Conservation (phyloP, 2,797 vertebrate species). For the Rousettus madagascariensis region DNA sequence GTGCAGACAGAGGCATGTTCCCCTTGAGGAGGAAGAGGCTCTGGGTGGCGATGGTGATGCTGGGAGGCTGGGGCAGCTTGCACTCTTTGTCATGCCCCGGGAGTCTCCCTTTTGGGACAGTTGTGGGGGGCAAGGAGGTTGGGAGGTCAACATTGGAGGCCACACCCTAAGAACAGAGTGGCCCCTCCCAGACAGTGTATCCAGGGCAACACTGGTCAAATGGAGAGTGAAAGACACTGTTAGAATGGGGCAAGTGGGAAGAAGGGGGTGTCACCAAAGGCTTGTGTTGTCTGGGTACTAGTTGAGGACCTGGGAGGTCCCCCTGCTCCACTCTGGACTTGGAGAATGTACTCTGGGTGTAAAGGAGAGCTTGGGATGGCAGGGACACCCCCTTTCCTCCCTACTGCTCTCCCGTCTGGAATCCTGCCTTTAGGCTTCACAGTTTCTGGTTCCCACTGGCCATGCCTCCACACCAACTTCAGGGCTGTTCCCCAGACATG, state of each 20-base stretch:
- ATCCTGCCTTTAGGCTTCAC: not conserved
- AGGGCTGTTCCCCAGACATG: not conserved
- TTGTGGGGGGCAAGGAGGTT: not conserved
- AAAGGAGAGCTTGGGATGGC: not conserved
- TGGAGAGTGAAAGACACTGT: not conserved
- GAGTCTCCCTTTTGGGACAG: not conserved
- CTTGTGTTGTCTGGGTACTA: not conserved
- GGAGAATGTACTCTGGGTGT: not conserved
- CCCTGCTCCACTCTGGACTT: not conserved
- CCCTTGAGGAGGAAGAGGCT: not conserved
- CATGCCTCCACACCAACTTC: rapidly evolving
- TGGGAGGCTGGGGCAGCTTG: not conserved
- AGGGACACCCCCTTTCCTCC: not conserved
- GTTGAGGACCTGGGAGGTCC: not conserved
- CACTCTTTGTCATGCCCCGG: rapidly evolving
- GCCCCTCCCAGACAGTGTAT: not conserved
- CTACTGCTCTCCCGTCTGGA: not conserved
- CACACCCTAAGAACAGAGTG: not conserved
- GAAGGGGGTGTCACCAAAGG: not conserved
- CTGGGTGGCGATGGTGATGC: not conserved
- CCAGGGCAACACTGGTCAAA: not conserved
- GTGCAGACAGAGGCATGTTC: not conserved
- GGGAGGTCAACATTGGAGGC: not conserved
- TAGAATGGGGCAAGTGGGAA: not conserved
- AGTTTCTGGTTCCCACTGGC: not conserved